Evolutionary conservation across 2,888 invertebrate genomes (phyloP).

Genomic region (Mythimna lalbum): DNA sequence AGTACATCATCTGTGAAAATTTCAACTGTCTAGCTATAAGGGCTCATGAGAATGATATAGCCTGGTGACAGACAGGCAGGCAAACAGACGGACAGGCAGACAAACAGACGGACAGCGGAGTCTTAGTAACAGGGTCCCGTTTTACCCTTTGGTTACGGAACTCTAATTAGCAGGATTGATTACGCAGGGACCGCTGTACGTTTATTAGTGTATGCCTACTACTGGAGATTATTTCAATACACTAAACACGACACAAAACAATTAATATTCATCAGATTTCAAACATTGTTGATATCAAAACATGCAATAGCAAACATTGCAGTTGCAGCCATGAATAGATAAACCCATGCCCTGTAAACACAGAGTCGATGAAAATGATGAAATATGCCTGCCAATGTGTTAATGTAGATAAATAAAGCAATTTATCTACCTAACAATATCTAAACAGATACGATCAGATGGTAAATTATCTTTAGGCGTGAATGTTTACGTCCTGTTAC

Average conservation of each 20-base stretch:
- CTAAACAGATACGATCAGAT: constrained; percentile 21
- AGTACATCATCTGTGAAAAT: too few relatives aligned
- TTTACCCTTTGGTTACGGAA: too few relatives aligned
- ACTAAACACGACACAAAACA: not conserved
- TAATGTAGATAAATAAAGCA: constrained; percentile 13
- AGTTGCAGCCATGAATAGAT: constrained; percentile 35
- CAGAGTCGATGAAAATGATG: constrained; percentile 25
- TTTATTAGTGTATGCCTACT: not conserved
- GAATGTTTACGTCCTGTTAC: constrained; percentile 1
- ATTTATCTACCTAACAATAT: constrained; percentile 43
- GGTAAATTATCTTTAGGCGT: constrained; percentile 9
- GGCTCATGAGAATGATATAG: too few relatives aligned
- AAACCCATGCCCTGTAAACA: constrained; percentile 34
- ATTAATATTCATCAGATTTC: not conserved
- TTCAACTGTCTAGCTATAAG: too few relatives aligned
- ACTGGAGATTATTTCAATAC: not conserved
- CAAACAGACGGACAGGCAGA: too few relatives aligned
- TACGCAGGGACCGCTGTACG: not conserved
- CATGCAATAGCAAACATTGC: constrained; percentile 21
- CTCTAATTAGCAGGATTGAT: not conserved
- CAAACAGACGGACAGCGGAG: too few relatives aligned
- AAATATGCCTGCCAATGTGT: constrained; percentile 34
- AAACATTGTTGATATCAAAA: constrained; percentile 26
- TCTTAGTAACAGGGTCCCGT: too few relatives aligned
- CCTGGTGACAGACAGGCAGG: too few relatives aligned